phyloP scores from a whole-genome alignment of 2,113 vertebrate species.

The Erythrocercus mccallii region DNA sequence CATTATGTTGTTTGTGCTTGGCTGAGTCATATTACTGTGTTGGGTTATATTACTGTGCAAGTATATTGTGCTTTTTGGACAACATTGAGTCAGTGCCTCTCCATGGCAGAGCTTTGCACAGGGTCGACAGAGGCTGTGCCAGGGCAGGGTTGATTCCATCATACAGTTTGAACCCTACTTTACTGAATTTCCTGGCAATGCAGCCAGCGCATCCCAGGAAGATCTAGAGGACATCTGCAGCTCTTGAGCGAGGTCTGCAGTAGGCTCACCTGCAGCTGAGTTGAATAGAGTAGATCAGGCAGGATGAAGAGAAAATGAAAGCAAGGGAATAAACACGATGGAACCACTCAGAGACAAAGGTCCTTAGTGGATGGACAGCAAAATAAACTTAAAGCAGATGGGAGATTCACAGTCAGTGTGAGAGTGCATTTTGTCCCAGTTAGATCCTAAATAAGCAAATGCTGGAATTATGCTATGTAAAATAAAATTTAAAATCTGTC shows the following conservation, averaged over 20 bases:
- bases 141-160: neutral
- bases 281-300: neutral
- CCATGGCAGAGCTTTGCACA: neutral
- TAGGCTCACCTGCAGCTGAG: neutral
- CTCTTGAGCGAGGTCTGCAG: neutral
- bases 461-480: neutral
- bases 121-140: fast-evolving
- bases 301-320: neutral
- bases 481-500: neutral
- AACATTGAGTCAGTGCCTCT: neutral
- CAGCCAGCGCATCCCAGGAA: neutral
- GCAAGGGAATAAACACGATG: neutral
- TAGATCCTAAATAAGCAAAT: neutral
- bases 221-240: neutral
- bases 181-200: neutral
- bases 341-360: neutral
- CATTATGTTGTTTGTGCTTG: neutral
- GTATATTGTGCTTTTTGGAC: neutral
- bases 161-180: neutral
- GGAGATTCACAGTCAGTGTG: neutral
- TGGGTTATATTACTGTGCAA: neutral
- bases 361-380: neutral
- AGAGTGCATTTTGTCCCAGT: neutral
- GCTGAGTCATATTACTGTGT: neutral
- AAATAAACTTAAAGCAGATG: neutral